Evolutionary conservation across 2,797 vertebrate species (phyloP), one percentile per base, ranked within the genome.

Genomic region (Hybognathus amarus): DNA sequence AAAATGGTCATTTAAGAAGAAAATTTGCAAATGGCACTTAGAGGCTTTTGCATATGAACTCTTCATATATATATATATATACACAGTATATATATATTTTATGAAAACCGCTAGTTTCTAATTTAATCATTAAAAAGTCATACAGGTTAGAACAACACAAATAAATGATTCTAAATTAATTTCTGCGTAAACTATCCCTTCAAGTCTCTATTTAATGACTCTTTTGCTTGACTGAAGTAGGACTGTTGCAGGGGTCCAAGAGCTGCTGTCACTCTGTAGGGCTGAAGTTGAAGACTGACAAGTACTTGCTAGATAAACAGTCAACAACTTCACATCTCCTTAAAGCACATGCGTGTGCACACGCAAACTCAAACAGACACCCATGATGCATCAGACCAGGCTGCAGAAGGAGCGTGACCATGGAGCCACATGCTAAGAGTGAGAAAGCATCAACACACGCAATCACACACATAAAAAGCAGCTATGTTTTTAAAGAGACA

Each of bases 401-500:
- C 66, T 33, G 70, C 33, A 77, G 40, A 40, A 64, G 75, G 50
- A 77, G 66, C 73, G 56, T 27, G 63, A 61, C 52, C 42, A 69
- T 47, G 74, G 38, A 78, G 30, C 54, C 22, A 67, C 54, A 83
- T 83, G 82, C 82, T 70, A 83, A 77, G 36, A 77, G 40, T 63
- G 54, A 50, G 30, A 47, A 83, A 83, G 54, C 82, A 45, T 71
- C 66, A 78, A 36, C 61, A 77, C 83, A 69, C 71, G 24, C 63
- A 56, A 40, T 36, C 59, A 71, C 83, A 69, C 71, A 70, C 63
- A 78, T 2, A 69, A 61, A 69, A 77, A 83, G 74, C 75, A 71
- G 20, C 50, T 27, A 22, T 63, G 64, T 36, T 61, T 77, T 77
- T 83, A 83, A 83, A 83, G 82, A 83, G 82, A 83, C 82, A 83